Evolutionary conservation across 2,888 invertebrate species (phyloP), one percentile per base, ranked within the genome.

Genomic region (Carpatolechia fugitivella): DNA sequence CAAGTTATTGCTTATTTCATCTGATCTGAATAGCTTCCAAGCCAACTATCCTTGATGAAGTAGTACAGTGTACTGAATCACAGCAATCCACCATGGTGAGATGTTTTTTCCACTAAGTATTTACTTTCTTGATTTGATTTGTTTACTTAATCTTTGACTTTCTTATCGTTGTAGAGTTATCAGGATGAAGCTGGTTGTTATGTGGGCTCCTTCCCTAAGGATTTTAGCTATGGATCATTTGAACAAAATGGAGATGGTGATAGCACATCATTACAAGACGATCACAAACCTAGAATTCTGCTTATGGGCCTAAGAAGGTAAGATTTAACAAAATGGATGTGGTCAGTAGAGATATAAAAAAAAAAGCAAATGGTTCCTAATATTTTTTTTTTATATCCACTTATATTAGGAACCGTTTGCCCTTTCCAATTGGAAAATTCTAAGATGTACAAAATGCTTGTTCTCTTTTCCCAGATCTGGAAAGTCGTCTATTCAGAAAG

Each of bases 401-500:
- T n/a, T n/a, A n/a, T n/a, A n/a, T n/a, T n/a, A n/a, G n/a, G n/a
- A n/a, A n/a, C n/a, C n/a, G n/a, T n/a, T n/a, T n/a, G n/a, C n/a
- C n/a, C n/a, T n/a, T n/a, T n/a, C n/a, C n/a, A n/a, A n/a, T n/a
- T n/a, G n/a, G n/a, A n/a, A n/a, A n/a, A n/a, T n/a, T n/a, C n/a
- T n/a, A n/a, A n/a, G n/a, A n/a, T n/a, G n/a, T n/a, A n/a, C n/a
- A n/a, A 36, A n/a, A 36, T 33, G 33, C 33, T n/a, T 35, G 6
- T 3, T 38, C 24, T 18, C 54, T 48, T 56, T 56, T 92, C 93
- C 62, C 76, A 97, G 99, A 80, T 99, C 99, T 73, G 99, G 99
- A 48, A 99, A 99, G 85, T 99, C 99, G 52, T 99, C 99, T 0
- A 99, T 99, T 74, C 98, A 99, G 80, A 99, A 99, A 92, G 99